phyloP scores from a whole-genome alignment of 1,140 invertebrate species.

The Pygmarrhopalites habei region DNA sequence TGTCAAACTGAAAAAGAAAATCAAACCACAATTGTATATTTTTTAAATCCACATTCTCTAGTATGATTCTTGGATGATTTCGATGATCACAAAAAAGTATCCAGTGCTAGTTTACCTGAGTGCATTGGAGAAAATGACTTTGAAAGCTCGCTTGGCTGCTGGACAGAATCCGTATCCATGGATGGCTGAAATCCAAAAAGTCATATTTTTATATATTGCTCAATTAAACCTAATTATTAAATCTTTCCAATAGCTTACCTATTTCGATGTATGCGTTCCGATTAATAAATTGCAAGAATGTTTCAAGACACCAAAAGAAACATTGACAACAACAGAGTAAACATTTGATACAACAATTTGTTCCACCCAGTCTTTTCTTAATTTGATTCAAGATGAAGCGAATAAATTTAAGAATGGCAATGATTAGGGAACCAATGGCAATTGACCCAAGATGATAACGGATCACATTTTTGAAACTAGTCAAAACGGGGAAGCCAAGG shows the following conservation, averaged over 20 bases:
- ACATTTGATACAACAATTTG: slow-evolving; percentile 37
- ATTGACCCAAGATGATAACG: slow-evolving; percentile 69
- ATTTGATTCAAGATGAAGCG: slow-evolving; percentile 52
- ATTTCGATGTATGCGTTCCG: slow-evolving; percentile 74
- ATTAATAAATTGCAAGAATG: slow-evolving; percentile 61
- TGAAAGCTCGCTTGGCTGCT: slow-evolving; percentile 57
- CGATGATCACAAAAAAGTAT: too few species aligned
- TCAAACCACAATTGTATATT: too few species aligned
- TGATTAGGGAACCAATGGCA: slow-evolving; percentile 65
- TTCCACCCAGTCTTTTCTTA: slow-evolving; percentile 30
- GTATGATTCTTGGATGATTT: too few species aligned
- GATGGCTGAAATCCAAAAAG: slow-evolving; percentile 52
- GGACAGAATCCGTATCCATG: slow-evolving; percentile 62
- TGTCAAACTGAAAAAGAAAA: too few species aligned
- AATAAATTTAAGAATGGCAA: slow-evolving; percentile 61
- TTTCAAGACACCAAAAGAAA: slow-evolving; percentile 65
- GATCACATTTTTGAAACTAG: slow-evolving; percentile 52
- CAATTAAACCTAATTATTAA: too few species aligned
- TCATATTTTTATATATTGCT: too few species aligned
- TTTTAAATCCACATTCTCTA: too few species aligned
- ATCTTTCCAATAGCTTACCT: slow-evolving; percentile 48
- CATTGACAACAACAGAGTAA: slow-evolving; percentile 60
- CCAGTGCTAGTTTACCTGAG: too few species aligned
- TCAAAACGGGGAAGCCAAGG: slow-evolving; percentile 48
- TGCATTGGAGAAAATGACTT: slow-evolving; percentile 55